Evolutionary conservation across 2,888 invertebrate species (phyloP), one percentile per base, ranked within the genome.

Genomic region (Drosophila kanekoi): DNA sequence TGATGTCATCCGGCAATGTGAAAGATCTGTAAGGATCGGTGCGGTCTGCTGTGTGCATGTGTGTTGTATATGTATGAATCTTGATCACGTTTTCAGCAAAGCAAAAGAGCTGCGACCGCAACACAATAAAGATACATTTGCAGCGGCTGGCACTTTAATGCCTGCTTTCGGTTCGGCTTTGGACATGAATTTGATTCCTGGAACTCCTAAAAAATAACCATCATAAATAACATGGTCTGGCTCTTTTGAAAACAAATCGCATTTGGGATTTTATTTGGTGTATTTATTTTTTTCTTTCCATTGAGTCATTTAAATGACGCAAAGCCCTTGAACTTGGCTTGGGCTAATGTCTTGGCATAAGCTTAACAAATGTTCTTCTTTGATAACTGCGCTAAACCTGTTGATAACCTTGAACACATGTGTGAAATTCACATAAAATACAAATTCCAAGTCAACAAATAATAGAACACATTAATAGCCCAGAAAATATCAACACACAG

Each of bases 161-260:
- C 35, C 53, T 47, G 43, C 4, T 70, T 60, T 48, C 48, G 47
- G 11, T 16, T 56, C 57, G 14, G 41, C 56, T 52, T 59, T 41
- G 35, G 20, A 38, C 49, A 63, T 49, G 32, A 78, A 76, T 83
- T 83, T 86, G 79, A 58, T 83, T 86, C 83, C 71, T n/a, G 68
- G 83, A 83, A 83, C 79, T 83, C 45, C 40, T 9, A 32, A 18
- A 37, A 56, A 53, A 51, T 63, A 68, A 43, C 45, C 53, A 41
- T 54, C 60, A 77, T 77, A 75, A 75, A 75, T 82, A 66, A 72
- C 64, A 51, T 65, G 57, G 57, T 41, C 37, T n/a, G 23, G 52
- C 40, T 28, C 44, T 58, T 43, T 41, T 13, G 11, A 14, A 41
- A 38, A 37, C 69, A 47, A 62, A 43, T 65, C 45, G 14, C 41